phyloP scores from a whole-genome alignment of 2,888 invertebrate genomes.

The Caenorhabditis sulstoni region DNA sequence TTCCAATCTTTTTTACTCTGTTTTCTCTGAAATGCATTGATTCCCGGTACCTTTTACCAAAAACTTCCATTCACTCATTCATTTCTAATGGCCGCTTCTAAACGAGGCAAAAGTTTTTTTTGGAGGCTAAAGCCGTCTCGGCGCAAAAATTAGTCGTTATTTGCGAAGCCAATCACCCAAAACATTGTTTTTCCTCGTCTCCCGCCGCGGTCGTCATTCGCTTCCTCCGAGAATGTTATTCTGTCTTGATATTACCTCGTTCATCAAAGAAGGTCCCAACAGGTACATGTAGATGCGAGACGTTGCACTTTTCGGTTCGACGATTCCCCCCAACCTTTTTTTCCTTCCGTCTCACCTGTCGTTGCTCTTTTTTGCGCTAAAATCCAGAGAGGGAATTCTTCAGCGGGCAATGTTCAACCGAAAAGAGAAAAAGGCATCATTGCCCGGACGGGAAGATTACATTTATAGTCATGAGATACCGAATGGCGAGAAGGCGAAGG shows the following conservation, averaged over 20 bases:
- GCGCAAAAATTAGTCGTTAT: constrained; percentile 37
- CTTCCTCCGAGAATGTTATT: constrained; percentile 19
- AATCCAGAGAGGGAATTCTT: constrained; percentile 13
- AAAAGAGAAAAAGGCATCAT: constrained; percentile 40
- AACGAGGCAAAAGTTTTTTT: constrained; percentile 21
- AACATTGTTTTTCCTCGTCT: constrained; percentile 35
- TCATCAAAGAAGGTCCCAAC: constrained; percentile 12
- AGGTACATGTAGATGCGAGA: constrained; percentile 31
- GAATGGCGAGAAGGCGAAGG: constrained; percentile 15
- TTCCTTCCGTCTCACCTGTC: neutral
- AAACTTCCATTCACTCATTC: constrained; percentile 30
- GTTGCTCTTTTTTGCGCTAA: neutral
- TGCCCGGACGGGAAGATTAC: constrained; percentile 54
- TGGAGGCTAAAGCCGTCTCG: neutral
- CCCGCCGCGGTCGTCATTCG: neutral
- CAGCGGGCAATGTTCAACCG: constrained; percentile 42
- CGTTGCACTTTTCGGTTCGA: constrained; percentile 10
- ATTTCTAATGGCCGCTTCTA: constrained; percentile 40
- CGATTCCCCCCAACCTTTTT: neutral
- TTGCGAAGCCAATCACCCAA: constrained; percentile 37
- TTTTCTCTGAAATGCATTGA: constrained; percentile 18
- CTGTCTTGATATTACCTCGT: constrained; percentile 30
- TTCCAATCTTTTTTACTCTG: neutral
- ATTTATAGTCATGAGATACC: constrained; percentile 61
- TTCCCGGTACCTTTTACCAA: constrained; percentile 14